Evolutionary conservation across 2,888 invertebrate species (phyloP), one percentile per base, ranked within the genome.

Genomic region (Tubulanus polymorphus): DNA sequence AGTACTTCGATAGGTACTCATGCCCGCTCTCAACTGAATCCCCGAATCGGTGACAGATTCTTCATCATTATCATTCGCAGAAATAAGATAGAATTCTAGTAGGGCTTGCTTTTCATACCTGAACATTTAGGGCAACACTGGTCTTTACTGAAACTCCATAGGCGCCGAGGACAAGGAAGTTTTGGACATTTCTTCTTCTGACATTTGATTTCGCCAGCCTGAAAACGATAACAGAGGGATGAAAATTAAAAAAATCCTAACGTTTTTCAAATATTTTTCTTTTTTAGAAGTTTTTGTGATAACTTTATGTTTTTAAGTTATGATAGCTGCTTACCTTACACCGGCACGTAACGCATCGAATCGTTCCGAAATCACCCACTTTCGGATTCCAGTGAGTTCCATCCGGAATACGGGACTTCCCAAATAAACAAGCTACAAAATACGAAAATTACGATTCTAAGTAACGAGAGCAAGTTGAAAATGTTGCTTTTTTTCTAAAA

Each of bases 341-440:
- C 68, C 87, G 85, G 78, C 94, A 94, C 67, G 88, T 88, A 75
- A 93, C 88, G 79, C 93, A 94, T 78, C 90, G 87, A 77, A 91
- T 87, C 72, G 89, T 89, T 35, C 93, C 93, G 70, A 91, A 88
- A 18, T 92, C 90, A 70, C 88, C 88, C 64, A 94, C 85, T 23
- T 87, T 85, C 0, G 93, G 93, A 81, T 93, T 91, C 85, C 91
- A 94, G 75, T 89, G 90, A 68, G 88, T 86, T 32, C 91, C 91
- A 66, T 86, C 85, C 53, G 82, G 81, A 71, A 88, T 89, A 0
- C 87, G 85, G 46, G 85, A 85, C 0, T 87, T 86, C 41, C 71
- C 63, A 62, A 76, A 75, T 47, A 69, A 69, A 81, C 93, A 94
- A 23, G 91, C 93, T 62, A 58, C 47, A 51, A 56, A 54, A 28